Conservation (phyloP, 2,888 invertebrate genomes). For the Encarsia formosa region DNA sequence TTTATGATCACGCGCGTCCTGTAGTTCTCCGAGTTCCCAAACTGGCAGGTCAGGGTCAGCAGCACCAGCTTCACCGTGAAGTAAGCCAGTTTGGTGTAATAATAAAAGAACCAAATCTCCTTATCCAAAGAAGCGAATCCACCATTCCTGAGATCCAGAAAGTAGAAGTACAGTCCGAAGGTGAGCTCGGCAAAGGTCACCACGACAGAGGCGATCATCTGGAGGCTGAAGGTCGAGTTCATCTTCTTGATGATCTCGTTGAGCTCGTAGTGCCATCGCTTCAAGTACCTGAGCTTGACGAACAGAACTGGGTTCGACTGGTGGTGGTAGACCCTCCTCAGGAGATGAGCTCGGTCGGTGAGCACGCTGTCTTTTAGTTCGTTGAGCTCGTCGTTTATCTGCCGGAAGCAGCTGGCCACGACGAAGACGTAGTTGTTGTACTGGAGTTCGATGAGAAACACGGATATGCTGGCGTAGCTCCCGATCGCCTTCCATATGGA, state of each 20-base stretch:
- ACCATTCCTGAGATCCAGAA: slow-evolving; percentile 11
- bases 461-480: slow-evolving; percentile 28
- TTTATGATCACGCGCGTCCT: slow-evolving; percentile 34
- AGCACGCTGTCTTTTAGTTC: slow-evolving; percentile 29
- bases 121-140: background rate
- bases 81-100: slow-evolving; percentile 28
- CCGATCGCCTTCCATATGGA: slow-evolving; percentile 13
- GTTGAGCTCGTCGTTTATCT: slow-evolving; percentile 32
- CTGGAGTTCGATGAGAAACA: slow-evolving; percentile 31
- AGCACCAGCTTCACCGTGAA: slow-evolving; percentile 27
- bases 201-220: slow-evolving; percentile 32
- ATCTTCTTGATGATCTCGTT: slow-evolving; percentile 32
- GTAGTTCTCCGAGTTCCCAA: slow-evolving; percentile 28
- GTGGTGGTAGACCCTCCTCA: slow-evolving; percentile 40
- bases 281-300: slow-evolving; percentile 33
- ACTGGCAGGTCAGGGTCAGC: slow-evolving; percentile 33
- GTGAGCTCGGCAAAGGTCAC: slow-evolving; percentile 38
- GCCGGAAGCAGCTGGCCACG: slow-evolving; percentile 34
- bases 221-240: slow-evolving; percentile 35
- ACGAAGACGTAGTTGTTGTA: slow-evolving; percentile 36
- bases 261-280: slow-evolving; percentile 36
- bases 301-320: slow-evolving; percentile 35
- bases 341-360: slow-evolving; percentile 37
- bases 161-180: slow-evolving; percentile 39
- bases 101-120: slow-evolving; percentile 34